These are phyloP conservation scores for Callithrix jacchus DNA, from an alignment of 2,113 vertebrate species.

Conservation along the genomic window DNA sequence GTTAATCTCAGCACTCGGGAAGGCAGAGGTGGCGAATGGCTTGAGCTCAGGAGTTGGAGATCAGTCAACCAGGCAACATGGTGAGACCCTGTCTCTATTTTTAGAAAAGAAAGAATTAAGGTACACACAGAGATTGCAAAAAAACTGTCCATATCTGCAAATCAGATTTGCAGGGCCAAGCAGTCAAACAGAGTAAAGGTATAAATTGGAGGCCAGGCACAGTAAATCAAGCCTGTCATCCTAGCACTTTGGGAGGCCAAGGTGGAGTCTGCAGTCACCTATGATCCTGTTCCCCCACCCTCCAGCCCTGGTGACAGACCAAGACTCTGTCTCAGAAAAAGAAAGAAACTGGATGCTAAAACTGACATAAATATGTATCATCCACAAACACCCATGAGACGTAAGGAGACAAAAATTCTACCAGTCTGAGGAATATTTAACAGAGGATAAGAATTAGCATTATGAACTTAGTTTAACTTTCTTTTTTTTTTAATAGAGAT, in stretches of 20 bases:
- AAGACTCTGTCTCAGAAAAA: too few species aligned
- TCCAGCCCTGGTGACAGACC: too few species aligned
- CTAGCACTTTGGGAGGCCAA: background rate
- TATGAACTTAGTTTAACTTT: constrained; percentile 1
- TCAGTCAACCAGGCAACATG: too few species aligned
- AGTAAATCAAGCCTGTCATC: background rate
- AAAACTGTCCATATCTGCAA: background rate
- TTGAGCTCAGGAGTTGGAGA: too few species aligned
- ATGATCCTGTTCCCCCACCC: too few species aligned
- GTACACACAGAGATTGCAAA: background rate
- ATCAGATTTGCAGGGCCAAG: background rate
- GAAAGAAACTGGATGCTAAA: background rate
- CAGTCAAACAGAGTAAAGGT: background rate
- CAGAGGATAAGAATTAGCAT: background rate
- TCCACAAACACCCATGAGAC: background rate
- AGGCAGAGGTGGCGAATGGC: too few species aligned
- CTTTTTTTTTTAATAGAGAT: too few species aligned
- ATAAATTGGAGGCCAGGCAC: background rate
- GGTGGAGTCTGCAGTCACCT: too few species aligned
- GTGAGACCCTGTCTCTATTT: too few species aligned
- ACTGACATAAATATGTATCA: background rate
- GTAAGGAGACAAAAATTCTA: background rate
- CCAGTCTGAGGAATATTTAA: background rate
- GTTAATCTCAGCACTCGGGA: too few species aligned
- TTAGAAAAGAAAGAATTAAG: too few species aligned